These are phyloP conservation scores for Hemithea aestivaria DNA, from an alignment of 2,888 invertebrate species.

Conservation along the genomic window DNA sequence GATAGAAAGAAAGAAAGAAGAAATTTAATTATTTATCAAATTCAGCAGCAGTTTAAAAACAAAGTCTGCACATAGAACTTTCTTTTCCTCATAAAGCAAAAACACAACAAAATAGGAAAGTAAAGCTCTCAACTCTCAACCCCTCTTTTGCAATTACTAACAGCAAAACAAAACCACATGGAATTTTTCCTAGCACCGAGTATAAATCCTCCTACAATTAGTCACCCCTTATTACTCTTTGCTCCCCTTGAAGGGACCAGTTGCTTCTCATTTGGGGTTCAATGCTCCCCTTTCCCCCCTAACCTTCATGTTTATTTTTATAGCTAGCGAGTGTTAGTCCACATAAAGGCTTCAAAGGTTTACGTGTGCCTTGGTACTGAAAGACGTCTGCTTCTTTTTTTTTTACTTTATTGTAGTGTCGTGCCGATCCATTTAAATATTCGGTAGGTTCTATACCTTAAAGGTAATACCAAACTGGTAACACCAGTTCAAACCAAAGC, in stretches of 20 bases:
- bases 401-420: no score
- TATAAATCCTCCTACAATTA: conserved; percentile 23
- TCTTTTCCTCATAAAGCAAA: background rate
- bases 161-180: conserved; percentile 16
- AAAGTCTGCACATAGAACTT: no score
- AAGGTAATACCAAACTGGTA: no score
- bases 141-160: conserved; percentile 20
- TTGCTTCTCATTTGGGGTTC: conserved; percentile 29
- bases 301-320: conserved; percentile 22
- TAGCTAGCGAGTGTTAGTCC: conserved; percentile 17
- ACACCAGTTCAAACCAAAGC: no score
- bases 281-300: conserved; percentile 23
- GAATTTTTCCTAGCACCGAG: conserved; percentile 19
- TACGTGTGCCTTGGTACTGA: no score
- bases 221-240: conserved; percentile 28
- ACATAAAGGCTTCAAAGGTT: conserved; percentile 8
- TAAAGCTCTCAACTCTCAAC: conserved; percentile 18
- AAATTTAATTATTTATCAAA: no score
- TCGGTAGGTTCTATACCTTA: no score
- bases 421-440: no score
- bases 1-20: no score
- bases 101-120: conserved; percentile 1
- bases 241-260: conserved; percentile 24
- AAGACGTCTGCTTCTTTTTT: no score
- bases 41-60: no score